Conservation (phyloP, 23 tunicate species). For the Ascidia mentula region DNA sequence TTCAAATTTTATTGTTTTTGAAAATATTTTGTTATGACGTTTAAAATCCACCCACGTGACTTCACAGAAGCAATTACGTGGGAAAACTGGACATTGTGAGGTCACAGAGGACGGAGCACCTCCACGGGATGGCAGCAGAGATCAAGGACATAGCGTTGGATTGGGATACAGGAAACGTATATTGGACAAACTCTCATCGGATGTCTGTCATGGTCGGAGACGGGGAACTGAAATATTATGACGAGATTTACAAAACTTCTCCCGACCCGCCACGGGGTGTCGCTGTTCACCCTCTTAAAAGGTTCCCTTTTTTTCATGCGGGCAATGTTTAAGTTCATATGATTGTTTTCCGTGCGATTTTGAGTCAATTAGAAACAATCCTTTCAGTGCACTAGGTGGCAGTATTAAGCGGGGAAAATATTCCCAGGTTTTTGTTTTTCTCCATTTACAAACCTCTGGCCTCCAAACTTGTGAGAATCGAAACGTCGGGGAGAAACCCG, state of each 20-base stretch:
- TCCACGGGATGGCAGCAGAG: constrained; percentile 84
- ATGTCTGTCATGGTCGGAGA: constrained; percentile 93
- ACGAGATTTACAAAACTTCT: constrained; percentile 42
- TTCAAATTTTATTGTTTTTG: too few relatives aligned
- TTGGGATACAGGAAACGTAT: constrained; percentile 69
- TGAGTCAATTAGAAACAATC: too few relatives aligned
- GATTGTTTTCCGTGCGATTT: too few relatives aligned
- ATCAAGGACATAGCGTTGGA: constrained; percentile 84
- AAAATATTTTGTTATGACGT: background rate
- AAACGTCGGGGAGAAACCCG: constrained; percentile 48
- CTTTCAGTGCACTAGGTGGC: too few relatives aligned
- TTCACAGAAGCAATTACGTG: background rate
- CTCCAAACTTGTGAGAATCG: constrained; percentile 42
- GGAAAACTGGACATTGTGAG: background rate
- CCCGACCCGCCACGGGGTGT: background rate
- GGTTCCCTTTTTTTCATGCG: too few relatives aligned
- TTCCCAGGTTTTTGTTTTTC: constrained; percentile 47
- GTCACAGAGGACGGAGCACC: background rate
- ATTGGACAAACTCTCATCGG: constrained; percentile 86
- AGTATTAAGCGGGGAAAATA: too few relatives aligned
- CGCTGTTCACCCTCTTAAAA: background rate
- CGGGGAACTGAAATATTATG: constrained; percentile 32
- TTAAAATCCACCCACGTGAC: background rate
- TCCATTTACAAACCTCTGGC: constrained; percentile 44
- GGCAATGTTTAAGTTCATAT: too few relatives aligned